Evolutionary conservation across 2,113 vertebrate genomes (phyloP).

Genomic region (Redunca redunca): DNA sequence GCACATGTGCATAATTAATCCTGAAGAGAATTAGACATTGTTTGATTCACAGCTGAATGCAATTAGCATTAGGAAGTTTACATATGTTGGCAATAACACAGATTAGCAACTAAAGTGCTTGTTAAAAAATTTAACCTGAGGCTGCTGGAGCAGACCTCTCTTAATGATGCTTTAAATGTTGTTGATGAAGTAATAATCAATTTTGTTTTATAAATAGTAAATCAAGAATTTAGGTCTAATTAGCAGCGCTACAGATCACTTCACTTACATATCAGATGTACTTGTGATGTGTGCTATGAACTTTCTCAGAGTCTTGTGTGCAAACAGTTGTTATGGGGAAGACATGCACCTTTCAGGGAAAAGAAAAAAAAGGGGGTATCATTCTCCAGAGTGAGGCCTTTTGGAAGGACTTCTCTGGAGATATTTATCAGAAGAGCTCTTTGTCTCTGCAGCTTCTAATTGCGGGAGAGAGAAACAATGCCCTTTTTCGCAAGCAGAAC

Average conservation of each 20-base stretch:
- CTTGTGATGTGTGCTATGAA: constrained; percentile 78
- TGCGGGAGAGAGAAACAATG: constrained; percentile 73
- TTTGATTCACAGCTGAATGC: constrained; percentile 97
- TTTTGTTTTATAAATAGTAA: constrained; percentile 92
- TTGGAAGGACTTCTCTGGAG: constrained; percentile 40
- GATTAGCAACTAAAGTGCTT: constrained; percentile 93
- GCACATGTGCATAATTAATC: constrained; percentile 98
- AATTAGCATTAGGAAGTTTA: constrained; percentile 96
- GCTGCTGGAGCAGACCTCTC: constrained; percentile 91
- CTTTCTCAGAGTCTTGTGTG: constrained; percentile 77
- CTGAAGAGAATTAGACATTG: constrained; percentile 98
- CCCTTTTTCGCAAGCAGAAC: constrained; percentile 70
- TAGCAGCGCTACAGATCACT: constrained; percentile 88
- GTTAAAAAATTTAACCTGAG: constrained; percentile 97
- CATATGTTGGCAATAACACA: constrained; percentile 92
- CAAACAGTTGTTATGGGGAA: constrained; percentile 77
- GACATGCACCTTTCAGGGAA: constrained; percentile 53
- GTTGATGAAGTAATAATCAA: constrained; percentile 96
- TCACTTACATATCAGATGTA: constrained; percentile 84
- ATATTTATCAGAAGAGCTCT: constrained; percentile 42
- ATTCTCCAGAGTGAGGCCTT: constrained; percentile 54
- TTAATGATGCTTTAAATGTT: constrained; percentile 96
- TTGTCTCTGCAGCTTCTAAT: constrained; percentile 74
- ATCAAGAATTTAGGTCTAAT: constrained; percentile 92
- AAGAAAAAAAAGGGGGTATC: background rate